phyloP scores from a whole-genome alignment of 2,888 invertebrate species.

The Leptinotarsa tumamoca region DNA sequence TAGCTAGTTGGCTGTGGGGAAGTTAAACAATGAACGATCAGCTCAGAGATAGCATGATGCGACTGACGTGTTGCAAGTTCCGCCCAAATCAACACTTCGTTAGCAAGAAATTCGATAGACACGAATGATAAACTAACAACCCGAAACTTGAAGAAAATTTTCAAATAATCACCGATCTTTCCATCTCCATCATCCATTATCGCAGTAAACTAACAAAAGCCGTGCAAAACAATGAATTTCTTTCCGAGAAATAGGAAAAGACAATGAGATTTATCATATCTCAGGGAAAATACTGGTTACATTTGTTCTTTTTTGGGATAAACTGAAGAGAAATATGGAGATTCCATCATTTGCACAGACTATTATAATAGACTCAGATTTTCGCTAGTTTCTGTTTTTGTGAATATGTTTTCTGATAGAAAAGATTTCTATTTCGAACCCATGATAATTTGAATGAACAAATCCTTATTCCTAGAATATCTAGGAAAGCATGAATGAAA shows the following conservation, averaged over 20 bases:
- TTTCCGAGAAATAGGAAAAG: neutral
- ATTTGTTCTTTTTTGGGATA: neutral
- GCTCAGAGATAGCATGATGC: conserved; percentile 15
- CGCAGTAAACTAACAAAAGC: neutral
- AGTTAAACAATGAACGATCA: conserved; percentile 25
- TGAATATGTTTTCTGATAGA: neutral
- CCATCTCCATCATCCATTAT: neutral
- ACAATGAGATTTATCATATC: neutral
- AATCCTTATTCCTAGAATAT: too few relatives aligned
- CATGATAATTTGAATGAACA: too few relatives aligned
- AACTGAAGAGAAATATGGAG: neutral
- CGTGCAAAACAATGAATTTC: neutral
- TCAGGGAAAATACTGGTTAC: neutral
- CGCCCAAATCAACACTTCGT: neutral
- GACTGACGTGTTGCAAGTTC: neutral
- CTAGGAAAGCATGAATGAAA: too few relatives aligned
- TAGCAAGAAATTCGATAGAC: neutral
- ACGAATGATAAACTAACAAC: neutral
- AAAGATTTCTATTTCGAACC: neutral
- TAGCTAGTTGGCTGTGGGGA: conserved; percentile 13
- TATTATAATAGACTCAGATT: neutral
- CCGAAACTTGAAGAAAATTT: neutral
- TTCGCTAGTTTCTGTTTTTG: neutral
- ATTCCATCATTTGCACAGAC: neutral
- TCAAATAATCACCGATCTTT: neutral